Evolutionary conservation across 2,113 vertebrate genomes (phyloP).

Genomic region (Ophthalmolycus amberensis): DNA sequence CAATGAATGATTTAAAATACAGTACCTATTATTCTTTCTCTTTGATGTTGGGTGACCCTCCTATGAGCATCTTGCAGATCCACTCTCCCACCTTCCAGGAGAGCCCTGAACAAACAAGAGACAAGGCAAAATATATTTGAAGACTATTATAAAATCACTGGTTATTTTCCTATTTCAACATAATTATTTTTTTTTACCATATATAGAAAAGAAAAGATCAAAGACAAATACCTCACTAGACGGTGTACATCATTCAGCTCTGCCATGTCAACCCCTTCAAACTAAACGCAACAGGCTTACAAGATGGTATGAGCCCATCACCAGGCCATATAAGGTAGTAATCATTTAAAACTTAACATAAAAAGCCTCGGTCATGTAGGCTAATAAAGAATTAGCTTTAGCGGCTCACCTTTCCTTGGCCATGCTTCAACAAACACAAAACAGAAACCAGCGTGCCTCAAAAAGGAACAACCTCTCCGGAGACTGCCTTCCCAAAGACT

Average conservation of each 20-base stretch:
- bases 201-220: not conserved
- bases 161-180: not conserved
- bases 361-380: slow-evolving; percentile 10
- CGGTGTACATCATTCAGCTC: slow-evolving; percentile 67
- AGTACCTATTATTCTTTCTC: slow-evolving; percentile 80
- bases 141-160: not conserved
- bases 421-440: slow-evolving; percentile 42
- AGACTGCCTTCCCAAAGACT: slow-evolving; percentile 69
- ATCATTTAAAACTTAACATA: slow-evolving; percentile 47
- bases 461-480: slow-evolving; percentile 60
- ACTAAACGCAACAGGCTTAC: slow-evolving; percentile 61
- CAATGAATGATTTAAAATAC: not conserved
- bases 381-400: slow-evolving; percentile 24
- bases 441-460: slow-evolving; percentile 42
- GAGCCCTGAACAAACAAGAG: slow-evolving; percentile 83
- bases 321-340: slow-evolving; percentile 60
- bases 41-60: slow-evolving; percentile 76
- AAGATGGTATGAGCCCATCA: slow-evolving; percentile 33
- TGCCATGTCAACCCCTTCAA: slow-evolving; percentile 70
- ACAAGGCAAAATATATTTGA: slow-evolving; percentile 31
- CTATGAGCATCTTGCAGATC: slow-evolving; percentile 84
- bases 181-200: not conserved
- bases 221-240: slow-evolving; percentile 70
- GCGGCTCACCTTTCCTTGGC: slow-evolving; percentile 54
- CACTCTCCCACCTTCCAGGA: slow-evolving; percentile 90